Evolutionary conservation across 2,797 vertebrate genomes (phyloP).

Genomic region (Brachyrhaphis roseni): DNA sequence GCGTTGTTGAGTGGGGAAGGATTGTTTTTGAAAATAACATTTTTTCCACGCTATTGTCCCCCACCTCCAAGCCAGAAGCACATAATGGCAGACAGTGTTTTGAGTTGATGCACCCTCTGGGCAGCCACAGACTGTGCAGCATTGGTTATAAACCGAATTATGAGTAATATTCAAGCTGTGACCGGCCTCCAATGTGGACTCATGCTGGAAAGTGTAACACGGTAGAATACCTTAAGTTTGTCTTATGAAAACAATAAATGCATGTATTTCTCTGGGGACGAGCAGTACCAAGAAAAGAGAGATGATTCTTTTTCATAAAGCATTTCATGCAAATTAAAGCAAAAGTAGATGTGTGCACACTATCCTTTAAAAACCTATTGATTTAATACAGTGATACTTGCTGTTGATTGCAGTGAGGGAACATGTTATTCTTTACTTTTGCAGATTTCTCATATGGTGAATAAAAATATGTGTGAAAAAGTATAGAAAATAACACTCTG

Average conservation of each 20-base stretch:
- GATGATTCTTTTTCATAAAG: slow-evolving; percentile 38
- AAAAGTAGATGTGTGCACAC: slow-evolving; percentile 16
- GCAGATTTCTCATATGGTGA: not conserved
- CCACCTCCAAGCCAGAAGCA: slow-evolving; percentile 73
- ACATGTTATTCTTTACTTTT: not conserved
- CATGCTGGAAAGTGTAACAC: slow-evolving; percentile 54
- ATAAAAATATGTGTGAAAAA: slow-evolving; percentile 2
- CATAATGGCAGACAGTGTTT: slow-evolving; percentile 80
- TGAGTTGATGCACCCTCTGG: slow-evolving; percentile 77
- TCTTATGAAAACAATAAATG: slow-evolving; percentile 68
- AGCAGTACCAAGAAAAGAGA: slow-evolving; percentile 33
- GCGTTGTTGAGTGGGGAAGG: slow-evolving; percentile 76
- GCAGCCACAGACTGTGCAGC: slow-evolving; percentile 78
- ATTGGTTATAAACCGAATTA: slow-evolving; percentile 80
- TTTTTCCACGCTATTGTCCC: slow-evolving; percentile 79
- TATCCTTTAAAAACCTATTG: slow-evolving; percentile 21
- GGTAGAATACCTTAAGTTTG: slow-evolving; percentile 66
- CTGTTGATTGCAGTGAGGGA: not conserved
- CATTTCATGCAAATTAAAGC: slow-evolving; percentile 53
- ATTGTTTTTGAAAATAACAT: slow-evolving; percentile 83
- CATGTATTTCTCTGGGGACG: slow-evolving; percentile 59
- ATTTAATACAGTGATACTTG: not conserved
- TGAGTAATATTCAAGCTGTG: slow-evolving; percentile 75
- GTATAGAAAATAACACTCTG: not conserved
- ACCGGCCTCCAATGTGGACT: slow-evolving; percentile 73